phyloP scores from a whole-genome alignment of 2,888 invertebrate species.

The Trachelus tabidus region DNA sequence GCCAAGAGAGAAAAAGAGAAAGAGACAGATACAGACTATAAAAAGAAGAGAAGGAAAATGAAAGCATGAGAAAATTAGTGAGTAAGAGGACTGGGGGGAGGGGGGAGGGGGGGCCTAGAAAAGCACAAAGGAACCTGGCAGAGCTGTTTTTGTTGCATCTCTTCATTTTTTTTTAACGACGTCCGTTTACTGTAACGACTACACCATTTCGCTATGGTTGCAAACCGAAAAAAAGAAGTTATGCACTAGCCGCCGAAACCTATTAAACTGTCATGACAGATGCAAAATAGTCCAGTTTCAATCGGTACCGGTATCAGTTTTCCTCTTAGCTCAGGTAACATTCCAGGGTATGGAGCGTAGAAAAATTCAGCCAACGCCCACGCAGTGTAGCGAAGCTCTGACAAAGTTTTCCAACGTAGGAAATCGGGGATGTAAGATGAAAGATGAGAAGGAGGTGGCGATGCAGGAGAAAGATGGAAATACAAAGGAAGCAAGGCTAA shows the following conservation, averaged over 20 bases:
- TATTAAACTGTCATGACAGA: not conserved
- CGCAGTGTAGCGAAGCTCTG: not conserved
- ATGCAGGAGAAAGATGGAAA: slow-evolving; percentile 4
- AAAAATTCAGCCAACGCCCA: not conserved
- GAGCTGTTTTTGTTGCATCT: not conserved
- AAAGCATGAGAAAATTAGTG: not conserved
- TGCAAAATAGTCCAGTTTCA: not conserved
- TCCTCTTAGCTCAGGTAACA: not conserved
- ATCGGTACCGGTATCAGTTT: not conserved
- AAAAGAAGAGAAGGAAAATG: not conserved
- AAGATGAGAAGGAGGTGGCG: not conserved
- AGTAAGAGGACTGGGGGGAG: too few species aligned
- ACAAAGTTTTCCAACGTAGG: not conserved
- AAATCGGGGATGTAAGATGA: not conserved
- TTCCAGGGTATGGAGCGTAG: not conserved
- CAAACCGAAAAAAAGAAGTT: not conserved
- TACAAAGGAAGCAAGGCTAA: slow-evolving; percentile 11
- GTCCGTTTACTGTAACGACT: not conserved
- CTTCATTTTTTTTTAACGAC: not conserved
- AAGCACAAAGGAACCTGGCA: not conserved
- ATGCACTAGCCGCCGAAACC: not conserved
- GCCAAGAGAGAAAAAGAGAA: slow-evolving; percentile 3
- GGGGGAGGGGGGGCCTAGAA: too few species aligned
- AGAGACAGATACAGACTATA: slow-evolving; percentile 13
- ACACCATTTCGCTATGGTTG: not conserved